phyloP scores from a whole-genome alignment of 2,113 vertebrate genomes.

The Pipa parva region DNA sequence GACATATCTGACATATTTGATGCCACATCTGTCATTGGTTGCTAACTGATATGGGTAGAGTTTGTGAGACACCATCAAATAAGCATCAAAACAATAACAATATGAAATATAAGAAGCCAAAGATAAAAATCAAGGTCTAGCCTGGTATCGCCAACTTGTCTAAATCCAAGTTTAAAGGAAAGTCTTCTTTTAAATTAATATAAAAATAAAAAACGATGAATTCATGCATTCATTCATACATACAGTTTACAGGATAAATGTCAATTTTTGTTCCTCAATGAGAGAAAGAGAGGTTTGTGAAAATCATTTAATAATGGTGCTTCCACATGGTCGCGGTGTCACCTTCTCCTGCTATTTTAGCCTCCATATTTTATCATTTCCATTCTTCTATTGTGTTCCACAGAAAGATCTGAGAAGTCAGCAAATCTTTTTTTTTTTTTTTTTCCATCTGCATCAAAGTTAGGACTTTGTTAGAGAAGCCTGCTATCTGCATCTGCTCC shows the following conservation, averaged over 20 bases:
- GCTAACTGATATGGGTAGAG: too few relatives aligned
- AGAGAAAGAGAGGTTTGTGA: constrained; percentile 26
- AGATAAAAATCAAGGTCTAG: too few relatives aligned
- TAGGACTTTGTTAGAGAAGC: constrained; percentile 76
- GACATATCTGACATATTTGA: too few relatives aligned
- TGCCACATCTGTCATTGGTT: too few relatives aligned
- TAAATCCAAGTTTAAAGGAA: too few relatives aligned
- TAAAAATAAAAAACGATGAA: too few relatives aligned
- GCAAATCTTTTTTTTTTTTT: constrained; percentile 62
- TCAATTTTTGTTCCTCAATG: background rate
- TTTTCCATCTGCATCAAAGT: constrained; percentile 69
- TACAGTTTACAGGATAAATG: background rate
- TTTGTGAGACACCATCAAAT: too few relatives aligned
- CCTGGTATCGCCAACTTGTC: too few relatives aligned
- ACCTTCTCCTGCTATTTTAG: constrained; percentile 53
- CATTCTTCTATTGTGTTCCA: constrained; percentile 58
- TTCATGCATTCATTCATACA: too few relatives aligned
- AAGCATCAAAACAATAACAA: too few relatives aligned
- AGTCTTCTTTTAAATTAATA: too few relatives aligned
- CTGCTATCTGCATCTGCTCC: constrained; percentile 75
- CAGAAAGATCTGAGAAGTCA: constrained; percentile 62
- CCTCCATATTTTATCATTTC: constrained; percentile 45
- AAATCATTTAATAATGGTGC: constrained; percentile 42
- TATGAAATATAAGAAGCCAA: too few relatives aligned
- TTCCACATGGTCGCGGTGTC: constrained; percentile 35